Percentiles rank a stretch among this genome's conserved stretches.
Evolutionary conservation across 2,113 vertebrate genomes (phyloP).

Genomic region (Condylura cristata): DNA sequence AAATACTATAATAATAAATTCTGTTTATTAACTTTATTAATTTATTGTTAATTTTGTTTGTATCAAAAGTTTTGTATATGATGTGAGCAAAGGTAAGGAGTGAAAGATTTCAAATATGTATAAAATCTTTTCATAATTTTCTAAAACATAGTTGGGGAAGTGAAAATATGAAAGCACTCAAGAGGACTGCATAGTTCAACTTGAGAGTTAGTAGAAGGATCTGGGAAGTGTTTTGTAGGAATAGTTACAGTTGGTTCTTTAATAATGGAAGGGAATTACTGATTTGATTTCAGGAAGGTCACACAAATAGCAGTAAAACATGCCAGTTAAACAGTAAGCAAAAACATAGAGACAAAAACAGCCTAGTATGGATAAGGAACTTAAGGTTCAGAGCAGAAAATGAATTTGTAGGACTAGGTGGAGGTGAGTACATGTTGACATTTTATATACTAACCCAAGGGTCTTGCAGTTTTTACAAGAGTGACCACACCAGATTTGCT

Average conservation of each 20-base stretch:
- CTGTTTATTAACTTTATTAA: neutral
- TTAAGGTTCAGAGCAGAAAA: neutral
- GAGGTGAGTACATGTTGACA: neutral
- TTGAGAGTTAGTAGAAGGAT: neutral
- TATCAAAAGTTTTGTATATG: neutral
- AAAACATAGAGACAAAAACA: neutral
- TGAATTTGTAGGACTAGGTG: neutral
- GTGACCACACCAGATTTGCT: neutral
- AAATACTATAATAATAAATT: neutral
- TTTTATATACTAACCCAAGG: neutral
- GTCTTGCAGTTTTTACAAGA: neutral
- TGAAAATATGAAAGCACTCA: neutral
- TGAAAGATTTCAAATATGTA: neutral
- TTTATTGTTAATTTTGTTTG: constrained; percentile 3
- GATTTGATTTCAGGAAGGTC: neutral
- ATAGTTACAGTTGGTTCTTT: neutral
- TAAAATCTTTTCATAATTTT: too few relatives aligned
- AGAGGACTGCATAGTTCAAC: neutral
- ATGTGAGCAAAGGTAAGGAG: neutral
- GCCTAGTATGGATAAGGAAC: neutral
- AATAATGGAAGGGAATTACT: neutral
- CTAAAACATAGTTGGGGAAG: neutral
- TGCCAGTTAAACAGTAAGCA: neutral
- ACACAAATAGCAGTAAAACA: neutral
- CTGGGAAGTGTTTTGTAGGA: neutral